Evolutionary conservation across 2,797 vertebrate genomes (phyloP), one percentile per base, ranked within the genome.

Genomic region (Diglossa cyanea): DNA sequence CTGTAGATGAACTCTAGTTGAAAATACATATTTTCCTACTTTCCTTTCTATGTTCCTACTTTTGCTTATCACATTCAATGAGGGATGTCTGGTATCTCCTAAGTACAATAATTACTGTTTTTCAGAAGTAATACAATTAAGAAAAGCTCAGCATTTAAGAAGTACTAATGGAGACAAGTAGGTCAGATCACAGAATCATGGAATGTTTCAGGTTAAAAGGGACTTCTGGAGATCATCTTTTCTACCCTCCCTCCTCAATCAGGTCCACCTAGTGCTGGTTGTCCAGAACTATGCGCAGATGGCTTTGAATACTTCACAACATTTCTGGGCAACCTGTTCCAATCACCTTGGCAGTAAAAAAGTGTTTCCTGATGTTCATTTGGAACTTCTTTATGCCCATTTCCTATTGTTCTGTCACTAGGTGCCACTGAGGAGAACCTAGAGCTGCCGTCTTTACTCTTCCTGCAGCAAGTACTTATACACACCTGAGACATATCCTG

Each of bases 401-500:
- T 54, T 4, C 9, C 26, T 62, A 7, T n/a, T 33, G 28, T 26
- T 24, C 26, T 42, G 3, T 62, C 33, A 24, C 18, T 60, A 35
- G 31, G 4, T 6, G 40, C 21, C 15, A 28, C 9, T 37, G 17
- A 53, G 53, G 15, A 76, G 30, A 86, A 20, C 4, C 7, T 14
- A 21, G 8, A 8, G 45, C 28, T 8, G 2, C 6, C 16, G 6
- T 54, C 58, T 58, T 62, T 67, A 24, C 5, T 45, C 6, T 17
- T 17, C 7, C 10, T 82, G 73, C 21, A 84, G 8, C 17, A 45
- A 9, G 42, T 16, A 20, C 25, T 55, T 55, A 35, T 2, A 67
- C 9, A 47, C 18, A 26, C 13, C 10, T 0, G 2, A 72, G 16
- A 26, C 3, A 1, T 48, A 21, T 54, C n/a, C 45, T 76, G 1